Base-by-base conservation (phyloP, 2,797 vertebrate genomes). In the Potorous gilbertii region DNA sequence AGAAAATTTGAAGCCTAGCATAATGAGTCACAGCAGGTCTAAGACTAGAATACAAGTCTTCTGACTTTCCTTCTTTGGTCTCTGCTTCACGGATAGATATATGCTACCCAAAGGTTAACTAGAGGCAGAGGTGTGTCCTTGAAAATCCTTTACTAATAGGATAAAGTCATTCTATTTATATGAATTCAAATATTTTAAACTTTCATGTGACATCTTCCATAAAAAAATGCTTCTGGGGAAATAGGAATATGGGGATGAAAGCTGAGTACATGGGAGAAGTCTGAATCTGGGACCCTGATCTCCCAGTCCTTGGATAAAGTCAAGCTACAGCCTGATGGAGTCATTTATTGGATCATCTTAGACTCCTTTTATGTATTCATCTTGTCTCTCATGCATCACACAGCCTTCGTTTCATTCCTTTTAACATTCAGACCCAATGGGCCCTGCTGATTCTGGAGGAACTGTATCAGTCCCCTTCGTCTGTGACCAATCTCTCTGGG, bases 1-100 rank as follows among this genome's bases (percentile, higher is more conserved):
- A 96, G 90, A 93, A 95, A 81, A 93, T 24, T 46, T 62, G 54
- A 93, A 50, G 54, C 21, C 40, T 92, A 62, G 5, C 29, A 54
- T 46, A 46, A 93, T 91, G 27, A 96, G 1, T 21, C 54, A 11
- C 16, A 91, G 21, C 14, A n/a, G 6, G 24, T 10, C 16, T 6
- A 90, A 28, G 5, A 66, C 52, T 50, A 91, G 92, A 55, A 9
- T 5, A 28, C 11, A 1, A n/a, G 93, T 55, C 28, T 62, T 34
- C 13, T 59, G 55, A 92, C 62, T 95, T 55, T 16, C 4, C 28
- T n/a, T 12, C 6, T 0, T 34, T 81, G 21, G 40, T 81, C 21
- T 46, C 21, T 46, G 46, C 74, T 81, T 27, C 40, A 81, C 27
- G 46, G 40, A 46, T 46, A 46, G n/a, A 46, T 46, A 14, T 81